A percentile compares a stretch with the other conserved stretches of the same genome.
phyloP scores from a whole-genome alignment of 35 echinoderm and acorn worm species.

The Amphiura filiformis region DNA sequence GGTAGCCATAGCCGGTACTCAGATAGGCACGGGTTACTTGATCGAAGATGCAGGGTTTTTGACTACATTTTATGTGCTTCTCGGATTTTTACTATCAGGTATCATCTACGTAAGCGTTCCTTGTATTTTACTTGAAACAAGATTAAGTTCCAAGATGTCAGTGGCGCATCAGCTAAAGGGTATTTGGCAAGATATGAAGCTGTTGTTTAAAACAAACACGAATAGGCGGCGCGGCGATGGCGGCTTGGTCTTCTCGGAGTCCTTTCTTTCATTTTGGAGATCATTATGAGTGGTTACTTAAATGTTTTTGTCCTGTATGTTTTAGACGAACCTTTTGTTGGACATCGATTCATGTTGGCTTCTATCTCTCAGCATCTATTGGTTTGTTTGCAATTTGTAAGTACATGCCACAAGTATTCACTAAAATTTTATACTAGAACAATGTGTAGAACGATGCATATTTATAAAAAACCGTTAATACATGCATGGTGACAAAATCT shows the following conservation, averaged over 20 bases:
- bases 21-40: constrained; percentile 22
- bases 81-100: neutral
- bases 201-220: neutral
- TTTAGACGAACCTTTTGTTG: constrained; percentile 8
- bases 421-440: no score
- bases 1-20: neutral
- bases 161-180: neutral
- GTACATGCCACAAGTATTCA: neutral
- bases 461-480: no score
- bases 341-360: neutral
- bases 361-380: neutral
- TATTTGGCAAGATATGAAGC: neutral
- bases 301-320: neutral
- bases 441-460: no score
- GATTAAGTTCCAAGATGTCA: neutral
- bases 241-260: neutral
- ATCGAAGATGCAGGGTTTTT: constrained; percentile 19
- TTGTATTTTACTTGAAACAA: neutral
- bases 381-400: neutral
- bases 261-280: neutral
- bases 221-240: neutral
- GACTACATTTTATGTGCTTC: neutral
- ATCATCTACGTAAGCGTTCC: neutral
- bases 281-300: neutral
- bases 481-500: no score